Evolutionary conservation across 2,113 vertebrate genomes (phyloP), one percentile per base, ranked within the genome.

Genomic region (Thomomys bottae): DNA sequence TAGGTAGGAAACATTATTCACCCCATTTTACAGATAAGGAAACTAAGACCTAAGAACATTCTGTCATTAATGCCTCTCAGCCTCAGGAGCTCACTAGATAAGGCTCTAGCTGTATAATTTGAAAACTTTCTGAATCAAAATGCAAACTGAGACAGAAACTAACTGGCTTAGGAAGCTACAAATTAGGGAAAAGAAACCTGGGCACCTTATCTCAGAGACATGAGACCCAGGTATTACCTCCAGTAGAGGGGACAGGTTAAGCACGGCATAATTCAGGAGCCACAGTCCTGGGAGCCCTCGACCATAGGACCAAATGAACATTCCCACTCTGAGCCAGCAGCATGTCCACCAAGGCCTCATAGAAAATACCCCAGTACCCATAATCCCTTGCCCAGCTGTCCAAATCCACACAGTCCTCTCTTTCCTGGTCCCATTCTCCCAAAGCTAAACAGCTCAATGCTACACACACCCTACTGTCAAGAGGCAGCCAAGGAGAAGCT

Each of bases 21-120:
- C 66, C 57, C 87, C 59, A 68, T 84, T 90, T 87, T 63, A 84
- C 12, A 73, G 67, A 72, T 30, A 77, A 88, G 32, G 45, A 92
- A 85, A 90, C 71, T 84, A 76, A 87, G 80, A 63, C 34, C 80
- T 54, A 18, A 40, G 71, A 84, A 59, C n/a, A 10, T 4, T 30
- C 67, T 26, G 12, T 81, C 64, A 42, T 30, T 32, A 79, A 71
- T 21, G 71, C 28, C 11, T 59, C 72, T 57, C 67, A 89, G 67
- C 63, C 30, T 84, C 45, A 72, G 30, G 0, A 81, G 70, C 54
- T 67, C 5, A 70, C 20, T 73, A 89, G 64, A 67, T 7, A 81
- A 88, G 32, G 15, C 4, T 73, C 20, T 40, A 84, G 18, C 32
- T 88, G 14, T 59, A 67, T 54, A 54, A 54, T 54, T 17, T 54